Conservation (phyloP, 2,113 vertebrate genomes). For the Protobothrops flavoviridis region DNA sequence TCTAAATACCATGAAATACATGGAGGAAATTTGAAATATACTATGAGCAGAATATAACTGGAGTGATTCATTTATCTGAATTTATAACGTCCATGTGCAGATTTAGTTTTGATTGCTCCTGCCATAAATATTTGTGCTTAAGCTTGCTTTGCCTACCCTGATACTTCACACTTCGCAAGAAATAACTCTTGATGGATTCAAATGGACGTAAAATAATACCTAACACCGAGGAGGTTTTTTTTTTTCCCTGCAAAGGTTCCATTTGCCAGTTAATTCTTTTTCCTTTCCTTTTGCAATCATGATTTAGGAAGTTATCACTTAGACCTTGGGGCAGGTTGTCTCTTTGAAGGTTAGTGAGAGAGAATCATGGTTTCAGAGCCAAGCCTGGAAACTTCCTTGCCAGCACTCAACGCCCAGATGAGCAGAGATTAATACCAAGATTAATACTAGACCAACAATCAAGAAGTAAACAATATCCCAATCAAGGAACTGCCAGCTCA, state of each 20-base stretch:
- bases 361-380: background rate
- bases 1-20: constrained; percentile 19
- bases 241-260: background rate
- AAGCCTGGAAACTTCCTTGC: background rate
- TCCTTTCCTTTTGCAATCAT: background rate
- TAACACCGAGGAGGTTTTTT: background rate
- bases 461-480: background rate
- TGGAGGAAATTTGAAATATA: constrained; percentile 13
- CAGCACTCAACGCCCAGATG: background rate
- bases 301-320: background rate
- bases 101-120: background rate
- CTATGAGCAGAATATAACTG: background rate
- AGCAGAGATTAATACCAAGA: background rate
- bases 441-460: background rate
- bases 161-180: background rate
- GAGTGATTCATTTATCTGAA: constrained; percentile 16
- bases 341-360: background rate
- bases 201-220: background rate
- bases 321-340: background rate
- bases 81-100: background rate
- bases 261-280: background rate
- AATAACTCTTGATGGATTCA: background rate
- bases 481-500: background rate
- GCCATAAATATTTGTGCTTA: constrained; percentile 2
- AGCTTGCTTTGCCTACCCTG: background rate